Conservation (phyloP, 2,888 invertebrate genomes). For the Chrysolina americana region DNA sequence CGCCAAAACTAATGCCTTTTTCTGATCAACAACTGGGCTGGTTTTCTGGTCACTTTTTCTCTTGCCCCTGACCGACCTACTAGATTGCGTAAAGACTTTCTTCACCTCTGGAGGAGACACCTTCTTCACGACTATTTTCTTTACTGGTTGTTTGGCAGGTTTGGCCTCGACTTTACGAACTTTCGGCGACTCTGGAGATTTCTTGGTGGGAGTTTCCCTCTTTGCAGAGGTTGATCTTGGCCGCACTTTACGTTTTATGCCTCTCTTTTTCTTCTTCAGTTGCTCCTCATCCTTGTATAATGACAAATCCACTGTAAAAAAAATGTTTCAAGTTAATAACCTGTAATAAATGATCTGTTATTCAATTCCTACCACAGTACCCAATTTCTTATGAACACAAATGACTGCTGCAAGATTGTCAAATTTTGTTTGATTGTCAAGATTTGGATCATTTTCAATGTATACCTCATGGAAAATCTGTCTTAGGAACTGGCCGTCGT, state of each 20-base stretch:
- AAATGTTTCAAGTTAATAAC: neutral
- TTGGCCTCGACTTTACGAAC: slow-evolving; percentile 58
- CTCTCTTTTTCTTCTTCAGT: slow-evolving; percentile 70
- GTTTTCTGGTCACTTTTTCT: slow-evolving; percentile 54
- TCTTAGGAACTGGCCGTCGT: too few relatives aligned
- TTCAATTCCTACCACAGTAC: too few relatives aligned
- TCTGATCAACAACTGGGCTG: slow-evolving; percentile 66
- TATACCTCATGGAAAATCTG: too few relatives aligned
- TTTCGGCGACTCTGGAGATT: slow-evolving; percentile 60
- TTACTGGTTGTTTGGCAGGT: slow-evolving; percentile 49
- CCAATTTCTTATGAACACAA: too few relatives aligned
- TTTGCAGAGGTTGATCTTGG: slow-evolving; percentile 40
- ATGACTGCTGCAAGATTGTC: too few relatives aligned
- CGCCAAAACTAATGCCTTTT: slow-evolving; percentile 68
- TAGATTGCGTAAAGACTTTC: slow-evolving; percentile 46
- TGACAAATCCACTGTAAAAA: slow-evolving; percentile 83
- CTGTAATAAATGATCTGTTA: too few relatives aligned
- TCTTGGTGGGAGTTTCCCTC: slow-evolving; percentile 48
- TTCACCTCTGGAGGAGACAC: slow-evolving; percentile 31
- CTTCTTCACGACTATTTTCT: slow-evolving; percentile 42
- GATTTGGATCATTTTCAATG: too few relatives aligned
- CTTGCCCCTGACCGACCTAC: slow-evolving; percentile 62
- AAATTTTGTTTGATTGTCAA: too few relatives aligned
- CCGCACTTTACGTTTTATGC: slow-evolving; percentile 63
- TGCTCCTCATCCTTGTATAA: slow-evolving; percentile 88